phyloP scores from a whole-genome alignment of 1,140 invertebrate genomes.

The Papilio polytes region DNA sequence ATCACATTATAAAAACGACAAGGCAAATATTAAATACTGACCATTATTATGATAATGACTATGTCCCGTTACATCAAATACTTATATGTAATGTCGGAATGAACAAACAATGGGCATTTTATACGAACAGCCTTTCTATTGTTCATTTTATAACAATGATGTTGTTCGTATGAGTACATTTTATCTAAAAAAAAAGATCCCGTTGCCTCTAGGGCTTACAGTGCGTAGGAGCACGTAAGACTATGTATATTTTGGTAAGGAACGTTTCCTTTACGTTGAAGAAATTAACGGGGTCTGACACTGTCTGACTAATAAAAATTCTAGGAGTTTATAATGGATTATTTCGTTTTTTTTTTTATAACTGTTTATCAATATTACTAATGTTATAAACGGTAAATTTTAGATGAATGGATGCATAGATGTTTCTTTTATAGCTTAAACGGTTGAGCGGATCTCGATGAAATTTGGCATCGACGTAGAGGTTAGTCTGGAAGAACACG shows the following conservation, averaged over 20 bases:
- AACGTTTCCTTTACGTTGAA: not conserved
- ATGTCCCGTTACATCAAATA: slow-evolving; percentile 33
- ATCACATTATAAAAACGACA: slow-evolving; percentile 1
- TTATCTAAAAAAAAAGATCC: not conserved
- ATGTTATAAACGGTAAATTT: no score
- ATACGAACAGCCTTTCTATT: slow-evolving; percentile 55
- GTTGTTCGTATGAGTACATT: slow-evolving; percentile 42
- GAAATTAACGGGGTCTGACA: not conserved
- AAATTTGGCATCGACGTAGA: no score
- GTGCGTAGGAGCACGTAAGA: not conserved
- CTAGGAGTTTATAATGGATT: not conserved
- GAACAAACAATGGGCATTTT: slow-evolving; percentile 63
- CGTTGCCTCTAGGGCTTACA: not conserved
- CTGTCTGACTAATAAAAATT: not conserved
- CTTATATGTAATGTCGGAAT: slow-evolving; percentile 41
- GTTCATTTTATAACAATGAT: slow-evolving; percentile 54
- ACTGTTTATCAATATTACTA: no score
- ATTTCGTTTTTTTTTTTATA: no score
- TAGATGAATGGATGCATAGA: no score
- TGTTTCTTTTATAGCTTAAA: no score
- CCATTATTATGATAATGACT: slow-evolving; percentile 38
- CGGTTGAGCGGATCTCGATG: no score
- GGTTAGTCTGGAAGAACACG: no score
- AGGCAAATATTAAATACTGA: slow-evolving; percentile 6
- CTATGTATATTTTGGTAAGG: not conserved